Conservation (phyloP, 1,140 invertebrate genomes). For the Alviniconcha marisindica region DNA sequence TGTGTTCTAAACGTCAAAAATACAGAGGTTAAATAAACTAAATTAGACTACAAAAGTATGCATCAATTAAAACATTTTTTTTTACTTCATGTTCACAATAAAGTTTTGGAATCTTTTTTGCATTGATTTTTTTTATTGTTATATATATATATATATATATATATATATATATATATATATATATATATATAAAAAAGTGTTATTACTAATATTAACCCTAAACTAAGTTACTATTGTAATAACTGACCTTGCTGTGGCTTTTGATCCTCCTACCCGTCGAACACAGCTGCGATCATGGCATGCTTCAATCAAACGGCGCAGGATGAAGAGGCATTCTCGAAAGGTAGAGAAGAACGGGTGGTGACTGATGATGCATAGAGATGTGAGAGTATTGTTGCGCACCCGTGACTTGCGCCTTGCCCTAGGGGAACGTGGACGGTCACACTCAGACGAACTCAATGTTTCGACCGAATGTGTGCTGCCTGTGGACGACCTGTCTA, state of each 20-base stretch:
- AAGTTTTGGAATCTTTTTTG: too few relatives aligned
- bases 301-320: slow-evolving; percentile 96
- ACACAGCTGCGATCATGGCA: slow-evolving; percentile 96
- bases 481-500: slow-evolving; percentile 48
- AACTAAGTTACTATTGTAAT: neutral
- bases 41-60: too few relatives aligned
- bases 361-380: slow-evolving; percentile 97
- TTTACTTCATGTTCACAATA: too few relatives aligned
- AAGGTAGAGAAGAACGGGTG: slow-evolving; percentile 99
- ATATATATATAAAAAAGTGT: neutral
- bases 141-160: too few relatives aligned
- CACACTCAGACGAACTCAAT: slow-evolving; percentile 85
- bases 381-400: slow-evolving; percentile 89
- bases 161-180: neutral
- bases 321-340: slow-evolving; percentile 96
- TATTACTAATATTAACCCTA: neutral
- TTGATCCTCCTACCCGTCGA: slow-evolving; percentile 90
- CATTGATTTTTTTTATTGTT: too few relatives aligned
- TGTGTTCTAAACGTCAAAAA: too few relatives aligned
- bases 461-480: slow-evolving; percentile 68
- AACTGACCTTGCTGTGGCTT: slow-evolving; percentile 87
- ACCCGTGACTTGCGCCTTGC: slow-evolving; percentile 68
- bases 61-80: too few relatives aligned
- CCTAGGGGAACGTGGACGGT: slow-evolving; percentile 64
- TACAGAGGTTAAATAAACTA: too few relatives aligned